phyloP scores from a whole-genome alignment of 2,888 invertebrate species.

The Arrhopalites spinosus region DNA sequence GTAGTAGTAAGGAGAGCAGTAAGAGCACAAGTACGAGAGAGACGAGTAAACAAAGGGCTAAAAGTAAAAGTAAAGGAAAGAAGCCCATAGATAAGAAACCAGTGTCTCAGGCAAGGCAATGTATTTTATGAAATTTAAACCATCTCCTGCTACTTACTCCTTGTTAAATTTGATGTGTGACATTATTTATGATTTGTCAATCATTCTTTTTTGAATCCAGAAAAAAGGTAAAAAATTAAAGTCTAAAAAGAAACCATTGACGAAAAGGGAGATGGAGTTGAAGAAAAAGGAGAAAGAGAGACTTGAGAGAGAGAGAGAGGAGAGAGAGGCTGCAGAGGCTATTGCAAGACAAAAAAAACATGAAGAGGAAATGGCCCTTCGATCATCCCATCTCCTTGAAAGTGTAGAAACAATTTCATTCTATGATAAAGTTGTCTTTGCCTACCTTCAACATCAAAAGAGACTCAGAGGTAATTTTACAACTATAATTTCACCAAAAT shows the following conservation, averaged over 20 bases:
- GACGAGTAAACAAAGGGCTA: background rate
- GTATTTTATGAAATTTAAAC: background rate
- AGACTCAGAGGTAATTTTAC: conserved; percentile 23
- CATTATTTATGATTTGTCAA: background rate
- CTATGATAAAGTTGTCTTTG: conserved; percentile 48
- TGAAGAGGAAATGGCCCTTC: conserved; percentile 40
- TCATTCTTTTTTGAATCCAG: background rate
- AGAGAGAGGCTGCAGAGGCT: conserved; percentile 43
- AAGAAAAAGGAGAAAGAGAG: conserved; percentile 26
- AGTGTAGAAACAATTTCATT: conserved; percentile 45
- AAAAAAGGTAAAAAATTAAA: conserved; percentile 30
- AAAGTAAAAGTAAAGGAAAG: conserved; percentile 23
- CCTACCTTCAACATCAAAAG: conserved; percentile 34
- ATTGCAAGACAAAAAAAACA: conserved; percentile 23
- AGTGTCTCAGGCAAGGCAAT: background rate
- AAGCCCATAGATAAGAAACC: conserved; percentile 31
- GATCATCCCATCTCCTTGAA: conserved; percentile 42
- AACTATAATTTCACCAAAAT: background rate
- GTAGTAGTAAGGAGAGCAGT: background rate
- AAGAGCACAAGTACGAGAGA: background rate
- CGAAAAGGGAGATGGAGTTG: conserved; percentile 44
- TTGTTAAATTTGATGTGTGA: background rate
- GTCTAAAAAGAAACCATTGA: conserved; percentile 23
- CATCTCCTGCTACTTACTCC: background rate
- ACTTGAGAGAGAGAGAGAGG: conserved; percentile 40